Base-by-base conservation (phyloP, 2,797 vertebrate species). In the Myotis findleyi region DNA sequence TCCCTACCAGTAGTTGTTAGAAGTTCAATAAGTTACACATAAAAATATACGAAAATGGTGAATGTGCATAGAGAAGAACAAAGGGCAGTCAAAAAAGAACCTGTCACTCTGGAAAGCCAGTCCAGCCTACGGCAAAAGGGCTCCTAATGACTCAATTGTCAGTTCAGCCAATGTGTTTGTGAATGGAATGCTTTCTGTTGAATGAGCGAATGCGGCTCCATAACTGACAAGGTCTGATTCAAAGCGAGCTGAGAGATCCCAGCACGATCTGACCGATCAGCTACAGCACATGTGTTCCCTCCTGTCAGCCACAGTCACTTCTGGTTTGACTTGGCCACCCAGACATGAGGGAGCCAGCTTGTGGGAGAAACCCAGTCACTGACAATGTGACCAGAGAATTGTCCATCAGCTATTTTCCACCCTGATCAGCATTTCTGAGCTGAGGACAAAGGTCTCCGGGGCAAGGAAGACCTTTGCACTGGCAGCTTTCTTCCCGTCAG, bases 101-200 rank as follows among this genome's bases (percentile, higher is more conserved):
- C 87, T 84, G 71, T 93, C 92, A 13, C 53, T 71, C 17, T 94
- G 77, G 71, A 66, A 81, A 96, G 75, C 49, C 71, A 77, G 30
- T 36, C n/a, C 55, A 33, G 72, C 44, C 88, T 87, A 53, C 38
- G 66, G 88, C 64, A 55, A 84, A 91, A 92, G 64, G 71, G 11
- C 38, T 86, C 87, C 90, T 82, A 97, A 93, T 93, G 88, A 69
- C 14, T 53, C 62, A 49, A 44, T 89, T 96, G 96, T 96, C 79
- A 44, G 71, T 55, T 86, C 59, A 62, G 81, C 47, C 44, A 14
- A 51, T 55, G 75, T 33, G 13, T 92, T 93, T 96, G 95, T 95
- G 96, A 97, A 96, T 97, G 96, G 85, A 93, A 93, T 71, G 83
- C 90, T 93, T 95, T 95, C 94, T 95, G 80, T 38, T 75, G 86